phyloP scores from a whole-genome alignment of 2,797 vertebrate species.

The Sylvilagus floridanus region DNA sequence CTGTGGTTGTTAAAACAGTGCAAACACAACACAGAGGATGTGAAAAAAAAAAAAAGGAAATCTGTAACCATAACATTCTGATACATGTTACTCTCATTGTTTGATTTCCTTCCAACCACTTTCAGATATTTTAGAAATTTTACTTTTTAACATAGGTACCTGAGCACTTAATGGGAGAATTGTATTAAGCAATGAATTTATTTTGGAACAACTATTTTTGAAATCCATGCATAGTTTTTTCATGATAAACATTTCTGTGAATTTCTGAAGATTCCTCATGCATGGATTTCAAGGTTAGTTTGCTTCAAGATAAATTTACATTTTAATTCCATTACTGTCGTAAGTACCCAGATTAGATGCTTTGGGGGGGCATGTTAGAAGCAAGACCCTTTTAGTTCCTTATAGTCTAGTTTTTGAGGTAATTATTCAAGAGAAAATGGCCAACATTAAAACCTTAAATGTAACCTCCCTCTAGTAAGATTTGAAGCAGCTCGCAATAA shows the following conservation, averaged over 20 bases:
- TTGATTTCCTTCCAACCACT: neutral
- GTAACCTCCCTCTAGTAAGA: neutral
- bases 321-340: too few relatives aligned
- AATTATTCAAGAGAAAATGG: slow-evolving; percentile 14
- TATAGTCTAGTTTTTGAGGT: neutral
- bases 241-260: too few relatives aligned
- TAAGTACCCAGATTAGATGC: neutral
- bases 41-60: slow-evolving; percentile 31
- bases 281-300: too few relatives aligned
- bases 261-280: too few relatives aligned
- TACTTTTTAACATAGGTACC: slow-evolving; percentile 1
- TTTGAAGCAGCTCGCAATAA: neutral
- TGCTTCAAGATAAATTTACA: too few relatives aligned
- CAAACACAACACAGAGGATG: neutral
- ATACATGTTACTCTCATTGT: neutral
- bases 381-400: neutral
- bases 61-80: neutral
- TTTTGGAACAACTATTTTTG: too few relatives aligned
- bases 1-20: neutral
- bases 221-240: too few relatives aligned
- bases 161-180: too few relatives aligned
- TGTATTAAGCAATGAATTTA: too few relatives aligned
- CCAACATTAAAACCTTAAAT: neutral
- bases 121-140: neutral
- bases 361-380: neutral